phyloP scores from a whole-genome alignment of 2,797 vertebrate genomes.

The Pyrocephalus nanus region DNA sequence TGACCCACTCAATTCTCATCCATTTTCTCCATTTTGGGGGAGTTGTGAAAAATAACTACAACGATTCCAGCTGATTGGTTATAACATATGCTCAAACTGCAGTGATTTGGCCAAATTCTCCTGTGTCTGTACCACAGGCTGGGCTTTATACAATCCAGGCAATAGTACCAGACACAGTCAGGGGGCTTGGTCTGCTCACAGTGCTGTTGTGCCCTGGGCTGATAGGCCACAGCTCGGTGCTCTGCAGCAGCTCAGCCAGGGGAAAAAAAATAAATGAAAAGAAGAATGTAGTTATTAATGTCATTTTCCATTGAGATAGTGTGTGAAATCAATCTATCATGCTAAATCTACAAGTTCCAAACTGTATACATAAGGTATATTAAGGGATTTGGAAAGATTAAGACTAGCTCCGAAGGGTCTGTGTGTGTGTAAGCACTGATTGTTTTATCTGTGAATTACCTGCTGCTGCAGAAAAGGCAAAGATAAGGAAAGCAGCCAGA shows the following conservation, averaged over 20 bases:
- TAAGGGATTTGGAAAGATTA: conserved; percentile 56
- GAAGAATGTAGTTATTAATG: conserved; percentile 2
- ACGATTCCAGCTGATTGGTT: neutral
- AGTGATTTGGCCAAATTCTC: neutral
- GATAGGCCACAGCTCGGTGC: neutral
- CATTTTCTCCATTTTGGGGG: conserved; percentile 25
- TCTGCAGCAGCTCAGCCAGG: neutral
- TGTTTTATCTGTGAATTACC: conserved; percentile 45
- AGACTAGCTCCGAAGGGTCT: neutral
- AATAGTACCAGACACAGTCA: neutral
- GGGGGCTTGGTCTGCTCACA: neutral
- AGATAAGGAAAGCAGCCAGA: neutral
- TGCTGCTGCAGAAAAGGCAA: neutral
- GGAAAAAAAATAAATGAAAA: neutral
- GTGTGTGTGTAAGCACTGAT: neutral
- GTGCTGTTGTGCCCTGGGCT: neutral
- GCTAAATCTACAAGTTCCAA: conserved; percentile 43
- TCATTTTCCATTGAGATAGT: conserved; percentile 24
- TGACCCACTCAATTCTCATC: conserved; percentile 22
- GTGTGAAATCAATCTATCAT: conserved; percentile 17
- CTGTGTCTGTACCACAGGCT: neutral
- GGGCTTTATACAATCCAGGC: neutral
- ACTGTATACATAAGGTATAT: conserved; percentile 38
- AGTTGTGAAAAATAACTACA: conserved; percentile 44
- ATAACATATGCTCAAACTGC: neutral